Conservation (phyloP, 2,113 vertebrate genomes). For the Perognathus longimembris region DNA sequence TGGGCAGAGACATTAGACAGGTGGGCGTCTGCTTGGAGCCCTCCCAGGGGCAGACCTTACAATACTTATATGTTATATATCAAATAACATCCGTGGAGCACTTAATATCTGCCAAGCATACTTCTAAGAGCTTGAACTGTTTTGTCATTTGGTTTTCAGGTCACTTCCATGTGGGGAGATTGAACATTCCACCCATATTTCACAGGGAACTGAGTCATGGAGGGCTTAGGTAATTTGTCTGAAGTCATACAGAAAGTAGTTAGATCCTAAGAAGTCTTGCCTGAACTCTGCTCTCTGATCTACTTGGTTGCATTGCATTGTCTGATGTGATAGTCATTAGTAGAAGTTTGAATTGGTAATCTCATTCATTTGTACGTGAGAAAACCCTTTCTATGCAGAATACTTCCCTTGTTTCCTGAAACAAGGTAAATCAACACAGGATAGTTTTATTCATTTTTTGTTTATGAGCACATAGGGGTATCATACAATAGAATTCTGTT, state of each 20-base stretch:
- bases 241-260: background rate
- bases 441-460: constrained; percentile 28
- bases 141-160: background rate
- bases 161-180: background rate
- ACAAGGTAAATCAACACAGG: background rate
- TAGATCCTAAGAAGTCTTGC: background rate
- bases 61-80: background rate
- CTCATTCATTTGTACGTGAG: background rate
- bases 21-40: too few species aligned
- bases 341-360: background rate
- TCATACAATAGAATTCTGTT: background rate
- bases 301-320: background rate
- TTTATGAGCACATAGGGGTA: background rate
- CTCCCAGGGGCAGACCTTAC: too few species aligned
- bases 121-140: constrained; percentile 16
- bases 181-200: background rate
- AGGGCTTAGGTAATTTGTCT: background rate
- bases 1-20: too few species aligned
- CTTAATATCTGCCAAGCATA: background rate
- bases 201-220: constrained; percentile 15
- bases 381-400: background rate
- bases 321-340: background rate
- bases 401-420: background rate
- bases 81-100: background rate
- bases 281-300: background rate